A percentile compares a stretch with the other conserved stretches of the same genome.
phyloP scores from a whole-genome alignment of 2,113 vertebrate genomes.

The Pituophis catenifer region DNA sequence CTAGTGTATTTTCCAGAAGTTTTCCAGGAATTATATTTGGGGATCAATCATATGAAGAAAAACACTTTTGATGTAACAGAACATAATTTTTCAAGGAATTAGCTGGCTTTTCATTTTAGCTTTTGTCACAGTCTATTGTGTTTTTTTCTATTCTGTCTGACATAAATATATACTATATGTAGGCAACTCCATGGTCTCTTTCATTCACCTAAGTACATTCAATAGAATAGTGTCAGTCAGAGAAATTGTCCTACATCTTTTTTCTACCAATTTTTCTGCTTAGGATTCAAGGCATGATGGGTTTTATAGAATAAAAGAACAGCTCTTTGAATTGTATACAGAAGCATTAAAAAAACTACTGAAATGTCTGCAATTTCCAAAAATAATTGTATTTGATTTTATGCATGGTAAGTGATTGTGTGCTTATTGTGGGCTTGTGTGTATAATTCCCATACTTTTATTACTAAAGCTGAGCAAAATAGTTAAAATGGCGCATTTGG shows the following conservation, averaged over 20 bases:
- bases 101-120: slow-evolving; percentile 15
- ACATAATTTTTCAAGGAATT: slow-evolving; percentile 41
- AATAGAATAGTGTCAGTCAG: neutral
- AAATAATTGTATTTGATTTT: neutral
- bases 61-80: slow-evolving; percentile 16
- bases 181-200: neutral
- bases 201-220: neutral
- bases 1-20: slow-evolving; percentile 4
- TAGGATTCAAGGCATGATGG: neutral
- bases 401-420: neutral
- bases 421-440: neutral
- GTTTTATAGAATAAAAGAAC: neutral
- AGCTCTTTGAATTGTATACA: neutral
- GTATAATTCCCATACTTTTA: neutral
- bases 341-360: neutral
- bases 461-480: neutral
- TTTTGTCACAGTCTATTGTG: slow-evolving; percentile 22
- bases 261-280: neutral
- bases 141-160: slow-evolving; percentile 1
- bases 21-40: slow-evolving; percentile 18
- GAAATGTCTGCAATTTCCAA: neutral
- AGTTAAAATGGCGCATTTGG: neutral
- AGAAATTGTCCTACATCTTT: neutral
- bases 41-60: slow-evolving; percentile 19
- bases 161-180: neutral